Conservation (phyloP, 2,888 invertebrate species). For the Lepidochrysops patricia region DNA sequence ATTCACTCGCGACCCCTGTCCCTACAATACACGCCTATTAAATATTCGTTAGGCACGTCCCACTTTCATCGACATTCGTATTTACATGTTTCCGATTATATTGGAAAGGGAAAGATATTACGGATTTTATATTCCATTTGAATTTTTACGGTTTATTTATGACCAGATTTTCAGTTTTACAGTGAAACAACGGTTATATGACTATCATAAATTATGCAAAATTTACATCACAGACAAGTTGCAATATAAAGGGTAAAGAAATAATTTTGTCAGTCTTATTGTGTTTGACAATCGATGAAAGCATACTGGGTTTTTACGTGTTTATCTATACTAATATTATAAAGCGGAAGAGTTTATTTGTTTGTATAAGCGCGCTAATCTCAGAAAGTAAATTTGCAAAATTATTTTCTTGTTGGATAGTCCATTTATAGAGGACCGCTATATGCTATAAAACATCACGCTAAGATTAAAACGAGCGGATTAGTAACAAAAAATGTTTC, state of each 20-base stretch:
- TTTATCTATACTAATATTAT: too few species aligned
- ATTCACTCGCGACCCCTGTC: conserved; percentile 28
- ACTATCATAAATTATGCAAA: neutral
- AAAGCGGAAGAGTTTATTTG: too few species aligned
- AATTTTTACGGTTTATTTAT: neutral
- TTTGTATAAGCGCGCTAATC: too few species aligned
- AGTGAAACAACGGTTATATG: neutral
- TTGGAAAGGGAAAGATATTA: conserved; percentile 1
- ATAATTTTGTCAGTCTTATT: too few species aligned
- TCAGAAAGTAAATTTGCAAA: too few species aligned
- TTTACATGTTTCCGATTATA: conserved; percentile 5
- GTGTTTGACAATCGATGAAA: too few species aligned
- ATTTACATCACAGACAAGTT: neutral
- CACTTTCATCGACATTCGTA: conserved; percentile 1
- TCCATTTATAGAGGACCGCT: too few species aligned
- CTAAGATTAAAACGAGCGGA: too few species aligned
- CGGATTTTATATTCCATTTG: conserved; percentile 1
- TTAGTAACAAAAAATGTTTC: too few species aligned
- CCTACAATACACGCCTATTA: conserved; percentile 8
- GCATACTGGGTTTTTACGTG: too few species aligned
- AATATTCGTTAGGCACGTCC: conserved; percentile 6
- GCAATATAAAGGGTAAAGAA: neutral
- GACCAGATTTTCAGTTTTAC: neutral
- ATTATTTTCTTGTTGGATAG: too few species aligned
- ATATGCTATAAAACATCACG: too few species aligned